phyloP scores from a whole-genome alignment of 1,140 invertebrate genomes.

The Heterodera carotae region DNA sequence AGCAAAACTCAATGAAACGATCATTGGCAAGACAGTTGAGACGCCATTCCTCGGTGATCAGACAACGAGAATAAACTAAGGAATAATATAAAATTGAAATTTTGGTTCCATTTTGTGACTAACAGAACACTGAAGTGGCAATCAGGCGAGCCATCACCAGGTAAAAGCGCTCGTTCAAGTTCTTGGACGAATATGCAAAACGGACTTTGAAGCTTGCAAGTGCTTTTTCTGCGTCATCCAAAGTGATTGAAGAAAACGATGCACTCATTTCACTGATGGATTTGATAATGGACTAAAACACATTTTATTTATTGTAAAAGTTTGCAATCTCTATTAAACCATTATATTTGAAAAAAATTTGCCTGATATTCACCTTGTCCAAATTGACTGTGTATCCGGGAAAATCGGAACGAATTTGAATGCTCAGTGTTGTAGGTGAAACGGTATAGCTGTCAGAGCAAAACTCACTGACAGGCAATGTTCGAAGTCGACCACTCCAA shows the following conservation, averaged over 20 bases:
- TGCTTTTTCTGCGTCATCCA: slow-evolving; percentile 37
- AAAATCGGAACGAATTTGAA: slow-evolving; percentile 20
- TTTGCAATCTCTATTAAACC: too few relatives aligned
- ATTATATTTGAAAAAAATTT: neutral
- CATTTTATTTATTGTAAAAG: too few relatives aligned
- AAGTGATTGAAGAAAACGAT: slow-evolving; percentile 1
- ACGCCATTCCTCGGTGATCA: slow-evolving; percentile 52
- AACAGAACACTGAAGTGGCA: slow-evolving; percentile 53
- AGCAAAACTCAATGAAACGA: slow-evolving; percentile 49
- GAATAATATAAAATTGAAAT: neutral
- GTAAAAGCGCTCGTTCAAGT: slow-evolving; percentile 41
- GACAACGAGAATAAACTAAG: slow-evolving; percentile 57
- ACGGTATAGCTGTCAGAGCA: slow-evolving; percentile 15
- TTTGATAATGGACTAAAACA: slow-evolving; percentile 14
- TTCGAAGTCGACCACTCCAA: slow-evolving; percentile 29
- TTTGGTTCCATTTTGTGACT: slow-evolving; percentile 15
- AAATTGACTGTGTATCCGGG: slow-evolving; percentile 26
- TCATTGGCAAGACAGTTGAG: slow-evolving; percentile 46
- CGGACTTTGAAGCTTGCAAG: slow-evolving; percentile 45
- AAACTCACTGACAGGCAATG: slow-evolving; percentile 24
- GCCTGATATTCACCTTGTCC: slow-evolving; percentile 23
- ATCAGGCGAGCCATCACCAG: slow-evolving; percentile 50
- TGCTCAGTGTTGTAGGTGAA: neutral
- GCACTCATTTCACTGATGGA: slow-evolving; percentile 11
- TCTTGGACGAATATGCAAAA: slow-evolving; percentile 46